These are phyloP conservation scores for Drosophila picticornis DNA, from an alignment of 2,888 invertebrate species.

Conservation along the genomic window DNA sequence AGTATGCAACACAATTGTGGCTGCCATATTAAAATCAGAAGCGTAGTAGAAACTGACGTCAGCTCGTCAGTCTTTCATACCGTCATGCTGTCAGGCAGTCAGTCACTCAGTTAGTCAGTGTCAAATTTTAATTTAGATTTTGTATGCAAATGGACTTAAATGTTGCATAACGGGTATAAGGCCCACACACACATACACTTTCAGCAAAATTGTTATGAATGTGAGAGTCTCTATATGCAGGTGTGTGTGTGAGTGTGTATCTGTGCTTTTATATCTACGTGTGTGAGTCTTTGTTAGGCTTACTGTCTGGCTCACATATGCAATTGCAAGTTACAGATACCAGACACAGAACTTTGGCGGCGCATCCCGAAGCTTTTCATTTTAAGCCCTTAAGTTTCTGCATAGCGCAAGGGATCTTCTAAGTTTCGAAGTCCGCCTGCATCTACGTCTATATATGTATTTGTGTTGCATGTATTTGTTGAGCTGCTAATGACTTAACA, in stretches of 20 bases:
- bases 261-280: conserved; percentile 5
- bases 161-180: conserved; percentile 65
- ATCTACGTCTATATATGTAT: not conserved
- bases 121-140: conserved; percentile 73
- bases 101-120: conserved; percentile 39
- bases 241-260: conserved; percentile 3
- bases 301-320: conserved; percentile 56
- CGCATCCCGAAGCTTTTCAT: conserved; percentile 41
- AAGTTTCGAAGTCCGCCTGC: not conserved
- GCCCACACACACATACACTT: conserved; percentile 6
- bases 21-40: conserved; percentile 36
- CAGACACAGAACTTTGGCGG: conserved; percentile 44
- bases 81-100: conserved; percentile 22
- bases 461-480: conserved; percentile 47
- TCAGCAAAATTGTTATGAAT: conserved; percentile 62
- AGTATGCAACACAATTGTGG: conserved; percentile 36
- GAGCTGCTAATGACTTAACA: conserved; percentile 53
- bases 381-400: conserved; percentile 63
- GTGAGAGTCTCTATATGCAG: conserved; percentile 9
- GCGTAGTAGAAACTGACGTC: conserved; percentile 1
- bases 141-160: conserved; percentile 72
- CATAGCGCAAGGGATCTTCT: conserved; percentile 23
- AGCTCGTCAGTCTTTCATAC: conserved; percentile 19
- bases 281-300: conserved; percentile 39
- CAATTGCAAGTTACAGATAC: conserved; percentile 52